Conservation (phyloP, 2,113 vertebrate genomes). For the Atherinomorus stipes region DNA sequence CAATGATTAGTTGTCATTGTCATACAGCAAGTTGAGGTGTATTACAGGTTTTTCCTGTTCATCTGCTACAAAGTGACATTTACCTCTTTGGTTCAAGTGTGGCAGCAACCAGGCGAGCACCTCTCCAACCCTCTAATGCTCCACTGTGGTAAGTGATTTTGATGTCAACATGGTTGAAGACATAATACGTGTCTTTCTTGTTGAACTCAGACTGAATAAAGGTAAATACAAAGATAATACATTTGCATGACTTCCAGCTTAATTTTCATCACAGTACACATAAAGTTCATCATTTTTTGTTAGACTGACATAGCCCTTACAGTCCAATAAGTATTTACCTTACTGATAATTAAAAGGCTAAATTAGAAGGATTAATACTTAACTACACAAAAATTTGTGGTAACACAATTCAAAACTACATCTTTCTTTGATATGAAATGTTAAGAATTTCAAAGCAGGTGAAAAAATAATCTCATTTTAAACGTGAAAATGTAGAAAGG, state of each 20-base stretch:
- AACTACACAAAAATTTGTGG: no score
- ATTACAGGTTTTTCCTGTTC: background rate
- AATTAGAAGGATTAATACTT: no score
- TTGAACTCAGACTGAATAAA: constrained; percentile 89
- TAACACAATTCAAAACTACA: no score
- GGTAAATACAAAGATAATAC: background rate
- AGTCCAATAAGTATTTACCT: no score
- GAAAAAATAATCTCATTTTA: background rate
- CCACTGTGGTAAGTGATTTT: constrained; percentile 92
- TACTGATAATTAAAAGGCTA: no score
- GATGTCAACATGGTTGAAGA: constrained; percentile 98
- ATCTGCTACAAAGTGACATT: background rate
- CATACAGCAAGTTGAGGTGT: background rate
- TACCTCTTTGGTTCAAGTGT: constrained; percentile 97
- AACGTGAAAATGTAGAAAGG: background rate
- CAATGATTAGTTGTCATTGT: background rate
- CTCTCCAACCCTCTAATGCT: constrained; percentile 84
- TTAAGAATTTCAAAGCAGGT: background rate
- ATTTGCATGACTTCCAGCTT: background rate
- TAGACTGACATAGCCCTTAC: background rate
- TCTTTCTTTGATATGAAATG: no score
- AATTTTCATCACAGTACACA: background rate
- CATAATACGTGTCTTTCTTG: constrained; percentile 92
- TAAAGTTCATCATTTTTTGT: background rate
- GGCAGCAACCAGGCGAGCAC: constrained; percentile 92